Evolutionary conservation across 2,113 vertebrate genomes (phyloP), one percentile per base, ranked within the genome.

Genomic region (Phalacrocorax brasilianus): DNA sequence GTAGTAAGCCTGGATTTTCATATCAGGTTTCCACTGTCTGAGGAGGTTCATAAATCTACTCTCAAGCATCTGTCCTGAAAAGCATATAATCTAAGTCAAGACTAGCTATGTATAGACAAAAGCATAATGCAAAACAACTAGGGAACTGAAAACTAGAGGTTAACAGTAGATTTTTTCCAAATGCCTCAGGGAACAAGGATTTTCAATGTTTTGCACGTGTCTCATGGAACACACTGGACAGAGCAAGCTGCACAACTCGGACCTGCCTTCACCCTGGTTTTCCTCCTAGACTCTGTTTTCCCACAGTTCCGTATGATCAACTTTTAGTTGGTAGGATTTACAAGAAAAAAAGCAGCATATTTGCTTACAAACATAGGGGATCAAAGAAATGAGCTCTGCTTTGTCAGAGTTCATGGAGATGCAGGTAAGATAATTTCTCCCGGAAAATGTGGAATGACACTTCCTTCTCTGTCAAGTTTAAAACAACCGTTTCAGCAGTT

Each of bases 401-500:
- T 91, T 66, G 44, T 30, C 35, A 66, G 76, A 87, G 16, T 56
- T 85, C 49, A 14, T 35, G 52, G 68, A 86, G 22, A 49, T 56
- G 28, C 26, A 66, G 32, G 49, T 86, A 86, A 83, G 5, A 19
- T 35, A 49, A 68, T 72, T 89, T 93, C 61, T 78, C 28, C 47
- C 58, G 74, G 61, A 92, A 78, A 62, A 49, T 7, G 5, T 21
- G 24, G 27, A 85, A 62, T 65, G 66, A 68, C 26, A 9, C 8
- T 61, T 81, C 49, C 9, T 74, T 53, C 50, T 61, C 45, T 78
- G 49, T 87, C 45, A 42, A 76, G 70, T 82, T 33, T 87, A 56
- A 85, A 89, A 16, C 55, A 55, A 95, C n/a, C 5, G 87, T 97
- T 97, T 70, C 76, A 75, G 44, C 73, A 79, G 56, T 82, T 94